Evolutionary conservation across 1,140 invertebrate species (phyloP).

Genomic region (Eurosta solidaginis): DNA sequence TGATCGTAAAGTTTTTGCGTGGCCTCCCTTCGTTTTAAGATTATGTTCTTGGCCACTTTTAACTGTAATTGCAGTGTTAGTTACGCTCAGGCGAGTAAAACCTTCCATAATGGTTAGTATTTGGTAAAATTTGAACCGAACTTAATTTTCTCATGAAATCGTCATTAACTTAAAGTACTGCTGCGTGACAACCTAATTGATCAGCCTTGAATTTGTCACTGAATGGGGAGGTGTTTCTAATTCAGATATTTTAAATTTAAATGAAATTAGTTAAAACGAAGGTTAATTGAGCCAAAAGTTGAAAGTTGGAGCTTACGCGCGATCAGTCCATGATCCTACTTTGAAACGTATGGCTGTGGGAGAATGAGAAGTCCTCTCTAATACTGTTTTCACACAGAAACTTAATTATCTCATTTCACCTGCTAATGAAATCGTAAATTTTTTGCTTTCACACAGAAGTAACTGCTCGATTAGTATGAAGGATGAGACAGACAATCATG

Average conservation of each 20-base stretch:
- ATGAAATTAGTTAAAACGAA: too few species aligned
- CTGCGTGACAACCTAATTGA: background rate
- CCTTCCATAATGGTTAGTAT: conserved; percentile 17
- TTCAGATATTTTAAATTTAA: background rate
- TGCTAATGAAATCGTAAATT: too few species aligned
- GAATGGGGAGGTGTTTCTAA: background rate
- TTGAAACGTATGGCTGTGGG: too few species aligned
- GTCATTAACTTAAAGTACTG: background rate
- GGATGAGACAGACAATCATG: too few species aligned
- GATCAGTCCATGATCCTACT: too few species aligned
- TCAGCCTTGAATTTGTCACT: background rate
- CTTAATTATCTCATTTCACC: too few species aligned
- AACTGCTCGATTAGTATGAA: too few species aligned
- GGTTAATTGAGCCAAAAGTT: too few species aligned
- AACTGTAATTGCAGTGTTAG: conserved; percentile 18
- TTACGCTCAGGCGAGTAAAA: background rate
- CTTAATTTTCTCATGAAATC: background rate
- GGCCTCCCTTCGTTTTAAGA: conserved; percentile 4
- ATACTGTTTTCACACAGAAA: too few species aligned
- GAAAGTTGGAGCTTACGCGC: too few species aligned
- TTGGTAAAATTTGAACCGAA: background rate
- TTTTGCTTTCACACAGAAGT: too few species aligned
- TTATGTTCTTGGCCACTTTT: conserved; percentile 27
- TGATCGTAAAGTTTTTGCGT: background rate
- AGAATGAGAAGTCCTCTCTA: too few species aligned